Conservation (phyloP, 2,888 invertebrate species). For the Stenchaetothrips biformis region DNA sequence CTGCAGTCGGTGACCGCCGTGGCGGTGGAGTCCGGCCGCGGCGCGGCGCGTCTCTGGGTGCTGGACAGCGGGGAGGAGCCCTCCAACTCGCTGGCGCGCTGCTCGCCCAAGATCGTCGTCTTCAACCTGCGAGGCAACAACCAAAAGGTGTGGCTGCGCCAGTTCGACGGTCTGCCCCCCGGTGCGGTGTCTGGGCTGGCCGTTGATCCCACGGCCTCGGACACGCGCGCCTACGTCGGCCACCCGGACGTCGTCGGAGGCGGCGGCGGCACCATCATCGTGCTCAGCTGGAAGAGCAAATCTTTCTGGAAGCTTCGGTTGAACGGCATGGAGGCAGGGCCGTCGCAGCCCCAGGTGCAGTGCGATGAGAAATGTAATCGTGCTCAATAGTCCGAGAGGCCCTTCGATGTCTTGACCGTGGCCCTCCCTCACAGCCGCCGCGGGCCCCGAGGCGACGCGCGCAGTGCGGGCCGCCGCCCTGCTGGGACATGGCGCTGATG, state of each 20-base stretch:
- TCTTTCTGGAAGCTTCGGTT: neutral
- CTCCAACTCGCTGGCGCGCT: neutral
- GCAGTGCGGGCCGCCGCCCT: neutral
- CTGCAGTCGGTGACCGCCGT: conserved; percentile 33
- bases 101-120: conserved; percentile 33
- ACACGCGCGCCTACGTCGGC: conserved; percentile 32
- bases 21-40: conserved; percentile 29
- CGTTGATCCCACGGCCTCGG: neutral
- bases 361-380: neutral
- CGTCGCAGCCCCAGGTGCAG: neutral
- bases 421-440: neutral
- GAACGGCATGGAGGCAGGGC: neutral
- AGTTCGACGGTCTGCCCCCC: conserved; percentile 5
- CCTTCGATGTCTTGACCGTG: neutral
- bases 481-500: neutral
- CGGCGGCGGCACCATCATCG: conserved; percentile 25
- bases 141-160: conserved; percentile 29
- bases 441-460: neutral
- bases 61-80: conserved; percentile 32
- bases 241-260: neutral
- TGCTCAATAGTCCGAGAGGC: neutral
- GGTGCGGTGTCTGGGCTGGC: conserved; percentile 27
- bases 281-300: conserved; percentile 22
- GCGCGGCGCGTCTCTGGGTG: conserved; percentile 33
- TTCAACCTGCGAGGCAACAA: conserved; percentile 32